Conservation (phyloP, 2,113 vertebrate species). For the Malurus cyaneus region DNA sequence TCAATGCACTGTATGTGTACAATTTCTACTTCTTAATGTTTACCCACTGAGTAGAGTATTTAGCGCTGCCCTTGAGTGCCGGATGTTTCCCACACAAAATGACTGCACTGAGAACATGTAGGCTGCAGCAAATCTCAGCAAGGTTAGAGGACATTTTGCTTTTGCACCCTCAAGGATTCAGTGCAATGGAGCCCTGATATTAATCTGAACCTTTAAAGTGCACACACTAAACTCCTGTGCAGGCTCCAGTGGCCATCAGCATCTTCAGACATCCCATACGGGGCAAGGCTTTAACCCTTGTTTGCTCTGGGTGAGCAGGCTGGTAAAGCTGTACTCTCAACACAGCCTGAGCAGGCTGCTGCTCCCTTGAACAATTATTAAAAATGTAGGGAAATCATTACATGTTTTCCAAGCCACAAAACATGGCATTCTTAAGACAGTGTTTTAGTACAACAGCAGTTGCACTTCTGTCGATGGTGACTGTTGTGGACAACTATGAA, state of each 20-base stretch:
- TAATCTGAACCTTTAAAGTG: neutral
- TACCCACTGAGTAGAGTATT: neutral
- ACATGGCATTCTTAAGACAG: neutral
- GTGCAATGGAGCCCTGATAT: neutral
- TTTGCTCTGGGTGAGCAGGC: neutral
- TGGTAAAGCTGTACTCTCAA: neutral
- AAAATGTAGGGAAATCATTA: neutral
- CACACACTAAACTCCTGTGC: neutral
- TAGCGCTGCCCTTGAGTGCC: neutral
- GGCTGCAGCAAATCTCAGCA: neutral
- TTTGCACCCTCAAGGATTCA: rapidly evolving
- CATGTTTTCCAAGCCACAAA: no score
- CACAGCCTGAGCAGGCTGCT: neutral
- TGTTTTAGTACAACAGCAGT: neutral
- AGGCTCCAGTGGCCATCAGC: neutral
- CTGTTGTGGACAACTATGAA: neutral
- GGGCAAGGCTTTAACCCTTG: neutral
- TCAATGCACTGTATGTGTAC: neutral
- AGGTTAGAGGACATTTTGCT: neutral
- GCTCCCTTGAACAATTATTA: neutral
- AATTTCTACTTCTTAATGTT: neutral
- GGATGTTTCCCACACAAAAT: neutral
- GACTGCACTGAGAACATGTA: neutral
- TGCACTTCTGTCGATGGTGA: neutral
- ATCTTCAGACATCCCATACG: neutral